Base-by-base conservation (phyloP, 2,888 invertebrate genomes). In the Hofmannophila pseudospretella region DNA sequence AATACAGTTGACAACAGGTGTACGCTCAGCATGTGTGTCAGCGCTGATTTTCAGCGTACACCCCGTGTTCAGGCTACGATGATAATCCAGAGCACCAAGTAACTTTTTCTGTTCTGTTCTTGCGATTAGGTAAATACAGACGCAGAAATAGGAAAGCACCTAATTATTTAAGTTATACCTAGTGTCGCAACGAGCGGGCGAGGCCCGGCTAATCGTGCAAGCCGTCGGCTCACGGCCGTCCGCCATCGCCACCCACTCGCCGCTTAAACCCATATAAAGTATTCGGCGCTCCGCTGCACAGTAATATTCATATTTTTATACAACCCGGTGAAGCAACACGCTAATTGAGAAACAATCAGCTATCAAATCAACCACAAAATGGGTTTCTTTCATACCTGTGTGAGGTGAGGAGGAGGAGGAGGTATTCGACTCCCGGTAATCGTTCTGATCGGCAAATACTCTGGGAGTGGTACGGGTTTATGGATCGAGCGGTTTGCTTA, bases 211-310 rank as follows among this genome's bases (percentile, higher is more conserved):
- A 73, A 74, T 71, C 80, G 74, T 67, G 71, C 76, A 62, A 68
- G 69, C 60, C 46, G 51, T 53, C 67, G 60, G 72, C 78, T 85
- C 84, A 84, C 66, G 85, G 84, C 70, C 84, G 75, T 54, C 16
- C 16, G 16, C 16, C 9, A 9, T 84, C 64, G 65, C 85, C 84
- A 69, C 85, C 85, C 82, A 86, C 85, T 80, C 77, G 71, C 67
- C 55, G 58, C 67, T 82, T 79, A 82, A 81, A 64, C 63, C 85
- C 85, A 80, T 84, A 82, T 84, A 78, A 59, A 82, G 84, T 70
- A 69, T 73, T 70, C 67, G 64, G 59, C 54, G 60, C 62, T 70
- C 68, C 67, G 69, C 63, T 72, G 60, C 69, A 74, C 64, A 69
- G 67, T 63, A 67, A 74, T 80, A 80, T 76, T 75, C 68, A 79